These are phyloP conservation scores for Caretta caretta DNA, from an alignment of 2,113 vertebrate species.

Conservation along the genomic window DNA sequence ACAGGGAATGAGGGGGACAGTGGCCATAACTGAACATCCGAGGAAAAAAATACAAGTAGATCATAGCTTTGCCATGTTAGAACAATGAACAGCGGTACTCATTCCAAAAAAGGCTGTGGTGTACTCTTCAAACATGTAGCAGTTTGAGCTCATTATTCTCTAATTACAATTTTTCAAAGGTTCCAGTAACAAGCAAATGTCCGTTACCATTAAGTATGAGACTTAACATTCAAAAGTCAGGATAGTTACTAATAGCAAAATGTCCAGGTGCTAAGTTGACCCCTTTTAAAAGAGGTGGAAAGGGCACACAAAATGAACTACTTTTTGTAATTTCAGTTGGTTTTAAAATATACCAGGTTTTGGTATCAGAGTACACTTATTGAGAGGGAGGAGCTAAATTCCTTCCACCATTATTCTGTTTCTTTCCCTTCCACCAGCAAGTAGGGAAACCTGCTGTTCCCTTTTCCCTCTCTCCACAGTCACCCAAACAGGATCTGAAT, in stretches of 20 bases:
- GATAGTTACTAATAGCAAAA: not conserved
- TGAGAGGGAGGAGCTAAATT: not conserved
- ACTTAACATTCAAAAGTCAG: not conserved
- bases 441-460: not conserved
- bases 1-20: not conserved
- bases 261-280: not conserved
- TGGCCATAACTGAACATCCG: conserved; percentile 33
- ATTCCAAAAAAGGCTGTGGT: not conserved
- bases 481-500: not conserved
- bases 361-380: not conserved
- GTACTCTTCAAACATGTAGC: not conserved
- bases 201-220: not conserved
- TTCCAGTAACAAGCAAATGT: not conserved
- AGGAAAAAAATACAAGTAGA: not conserved
- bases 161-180: not conserved
- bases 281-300: not conserved
- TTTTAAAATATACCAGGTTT: not conserved
- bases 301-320: not conserved
- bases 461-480: not conserved
- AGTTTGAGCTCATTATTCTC: not conserved
- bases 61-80: conserved; percentile 15
- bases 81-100: conserved; percentile 15
- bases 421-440: not conserved
- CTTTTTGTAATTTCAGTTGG: not conserved
- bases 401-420: not conserved